A percentile compares a stretch with the other conserved stretches of the same genome.
Evolutionary conservation across 2,888 invertebrate species (phyloP).

Genomic region (Polyommatus iphigenia): DNA sequence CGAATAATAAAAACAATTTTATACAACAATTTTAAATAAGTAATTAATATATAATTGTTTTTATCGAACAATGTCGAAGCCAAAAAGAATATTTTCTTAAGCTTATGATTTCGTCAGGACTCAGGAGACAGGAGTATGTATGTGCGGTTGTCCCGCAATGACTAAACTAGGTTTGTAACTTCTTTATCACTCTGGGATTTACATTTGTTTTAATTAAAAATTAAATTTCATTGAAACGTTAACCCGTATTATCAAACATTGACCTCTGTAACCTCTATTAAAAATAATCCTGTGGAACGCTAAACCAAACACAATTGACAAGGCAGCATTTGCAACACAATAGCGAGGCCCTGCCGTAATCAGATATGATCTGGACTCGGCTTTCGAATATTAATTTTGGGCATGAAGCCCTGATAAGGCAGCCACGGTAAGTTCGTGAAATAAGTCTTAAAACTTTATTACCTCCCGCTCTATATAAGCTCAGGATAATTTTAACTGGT

Average conservation of each 20-base stretch:
- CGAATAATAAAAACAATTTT: too few species aligned
- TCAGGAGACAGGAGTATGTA: too few species aligned
- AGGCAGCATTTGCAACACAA: conserved; percentile 30
- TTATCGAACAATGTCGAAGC: too few species aligned
- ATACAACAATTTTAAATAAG: too few species aligned
- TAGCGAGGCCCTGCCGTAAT: conserved; percentile 8
- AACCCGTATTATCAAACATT: neutral
- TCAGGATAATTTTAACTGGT: neutral
- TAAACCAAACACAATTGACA: conserved; percentile 19
- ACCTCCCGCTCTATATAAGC: neutral
- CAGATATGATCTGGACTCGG: conserved; percentile 30
- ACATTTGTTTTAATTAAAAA: too few species aligned
- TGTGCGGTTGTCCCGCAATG: too few species aligned
- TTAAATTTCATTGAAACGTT: too few species aligned
- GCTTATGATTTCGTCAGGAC: too few species aligned
- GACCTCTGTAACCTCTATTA: neutral
- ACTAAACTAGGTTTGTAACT: too few species aligned
- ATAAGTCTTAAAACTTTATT: conserved; percentile 25
- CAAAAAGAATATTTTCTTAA: too few species aligned
- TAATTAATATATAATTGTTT: too few species aligned
- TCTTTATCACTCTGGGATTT: too few species aligned
- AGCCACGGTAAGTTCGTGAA: conserved; percentile 16
- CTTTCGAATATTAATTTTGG: conserved; percentile 30
- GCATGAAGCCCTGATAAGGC: conserved; percentile 29
- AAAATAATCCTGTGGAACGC: conserved; percentile 1